Evolutionary conservation across 2,113 vertebrate species (phyloP).

Genomic region (Leptodactylus fuscus): DNA sequence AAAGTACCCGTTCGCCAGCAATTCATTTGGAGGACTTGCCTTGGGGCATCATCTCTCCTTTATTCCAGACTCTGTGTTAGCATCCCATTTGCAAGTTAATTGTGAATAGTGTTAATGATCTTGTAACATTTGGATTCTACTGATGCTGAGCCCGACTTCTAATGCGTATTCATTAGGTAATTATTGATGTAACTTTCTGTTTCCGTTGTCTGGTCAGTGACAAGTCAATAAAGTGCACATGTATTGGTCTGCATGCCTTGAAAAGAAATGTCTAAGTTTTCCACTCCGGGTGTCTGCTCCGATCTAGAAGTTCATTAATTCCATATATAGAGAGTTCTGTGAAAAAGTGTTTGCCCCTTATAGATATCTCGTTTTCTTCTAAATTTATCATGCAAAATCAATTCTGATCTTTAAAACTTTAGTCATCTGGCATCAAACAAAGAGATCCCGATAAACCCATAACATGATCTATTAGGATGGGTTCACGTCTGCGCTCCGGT

Average conservation of each 20-base stretch:
- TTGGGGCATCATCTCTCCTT: slow-evolving; percentile 32
- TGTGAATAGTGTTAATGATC: slow-evolving; percentile 52
- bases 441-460: no score
- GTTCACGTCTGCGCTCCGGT: no score
- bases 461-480: no score
- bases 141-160: slow-evolving; percentile 26
- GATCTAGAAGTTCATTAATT: background rate
- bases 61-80: slow-evolving; percentile 26
- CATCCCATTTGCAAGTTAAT: slow-evolving; percentile 55
- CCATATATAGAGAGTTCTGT: no score
- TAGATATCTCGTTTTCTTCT: no score
- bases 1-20: background rate
- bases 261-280: slow-evolving; percentile 29
- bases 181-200: slow-evolving; percentile 52
- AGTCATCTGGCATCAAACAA: no score
- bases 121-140: slow-evolving; percentile 46
- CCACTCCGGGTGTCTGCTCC: background rate
- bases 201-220: slow-evolving; percentile 30
- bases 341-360: no score
- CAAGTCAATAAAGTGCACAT: slow-evolving; percentile 38
- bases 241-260: slow-evolving; percentile 21
- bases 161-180: slow-evolving; percentile 55
- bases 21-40: slow-evolving; percentile 37
- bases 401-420: no score
- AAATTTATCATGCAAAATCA: no score